These are phyloP conservation scores for Apodemus agrarius DNA, from an alignment of 2,797 vertebrate species.

Conservation along the genomic window DNA sequence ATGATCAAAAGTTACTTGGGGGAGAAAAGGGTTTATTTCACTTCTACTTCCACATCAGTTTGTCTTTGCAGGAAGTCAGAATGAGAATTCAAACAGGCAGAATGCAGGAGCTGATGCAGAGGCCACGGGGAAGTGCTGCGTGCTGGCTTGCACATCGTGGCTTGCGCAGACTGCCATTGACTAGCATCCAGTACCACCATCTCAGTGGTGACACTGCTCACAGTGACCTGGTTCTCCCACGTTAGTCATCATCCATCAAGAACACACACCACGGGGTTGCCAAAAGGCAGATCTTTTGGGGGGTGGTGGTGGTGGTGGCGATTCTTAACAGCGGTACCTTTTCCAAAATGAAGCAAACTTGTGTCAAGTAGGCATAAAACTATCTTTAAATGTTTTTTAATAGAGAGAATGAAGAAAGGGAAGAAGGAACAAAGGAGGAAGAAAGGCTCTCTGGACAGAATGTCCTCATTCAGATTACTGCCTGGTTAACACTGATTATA, in stretches of 20 bases:
- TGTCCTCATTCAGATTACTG: slow-evolving; percentile 6
- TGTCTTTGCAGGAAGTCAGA: background rate
- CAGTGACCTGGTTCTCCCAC: too few species aligned
- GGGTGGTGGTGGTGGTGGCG: too few species aligned
- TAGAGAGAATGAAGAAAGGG: background rate
- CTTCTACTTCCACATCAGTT: background rate
- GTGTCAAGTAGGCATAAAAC: background rate
- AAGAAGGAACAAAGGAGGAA: background rate
- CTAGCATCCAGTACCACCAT: background rate
- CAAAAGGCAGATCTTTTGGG: background rate
- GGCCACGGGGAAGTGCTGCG: background rate
- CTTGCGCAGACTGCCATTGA: background rate
- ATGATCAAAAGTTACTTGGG: background rate
- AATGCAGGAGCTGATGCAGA: background rate
- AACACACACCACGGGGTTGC: too few species aligned
- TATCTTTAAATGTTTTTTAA: background rate
- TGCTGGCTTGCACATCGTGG: background rate
- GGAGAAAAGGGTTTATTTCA: background rate
- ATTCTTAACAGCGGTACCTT: too few species aligned
- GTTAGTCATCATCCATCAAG: background rate
- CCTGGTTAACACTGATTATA: background rate
- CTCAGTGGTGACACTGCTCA: background rate
- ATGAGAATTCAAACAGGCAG: background rate
- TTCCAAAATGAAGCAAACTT: background rate
- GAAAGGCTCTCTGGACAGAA: background rate